Percentiles rank a stretch among this genome's conserved stretches.
Conservation (phyloP, 1,140 invertebrate genomes). For the Caenorhabditis tropicalis region DNA sequence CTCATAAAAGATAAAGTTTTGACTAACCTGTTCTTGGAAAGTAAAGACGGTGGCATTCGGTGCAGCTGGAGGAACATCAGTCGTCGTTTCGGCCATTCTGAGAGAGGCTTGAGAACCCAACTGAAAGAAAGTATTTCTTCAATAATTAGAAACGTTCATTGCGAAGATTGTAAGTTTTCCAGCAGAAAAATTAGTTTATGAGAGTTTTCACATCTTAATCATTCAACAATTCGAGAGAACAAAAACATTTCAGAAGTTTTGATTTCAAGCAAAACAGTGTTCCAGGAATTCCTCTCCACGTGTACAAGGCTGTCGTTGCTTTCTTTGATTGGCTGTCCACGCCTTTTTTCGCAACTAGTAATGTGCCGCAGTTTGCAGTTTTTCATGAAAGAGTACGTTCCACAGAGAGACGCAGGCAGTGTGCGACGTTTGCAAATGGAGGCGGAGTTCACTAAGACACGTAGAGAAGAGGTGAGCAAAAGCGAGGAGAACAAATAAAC, state of each 20-base stretch:
- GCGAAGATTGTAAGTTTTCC: background rate
- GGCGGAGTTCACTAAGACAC: conserved; percentile 3
- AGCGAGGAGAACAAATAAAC: background rate
- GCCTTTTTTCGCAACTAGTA: conserved; percentile 30
- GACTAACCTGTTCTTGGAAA: conserved; percentile 49
- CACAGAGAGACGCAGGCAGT: background rate
- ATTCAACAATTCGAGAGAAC: too few relatives aligned
- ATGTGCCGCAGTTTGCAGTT: conserved; percentile 33
- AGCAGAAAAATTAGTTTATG: background rate
- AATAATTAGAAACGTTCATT: background rate
- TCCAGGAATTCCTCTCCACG: conserved; percentile 5
- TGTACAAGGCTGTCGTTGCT: background rate
- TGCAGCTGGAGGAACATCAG: background rate
- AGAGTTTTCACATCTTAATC: too few relatives aligned
- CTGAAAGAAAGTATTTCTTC: background rate
- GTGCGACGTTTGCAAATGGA: background rate
- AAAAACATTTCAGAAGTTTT: background rate
- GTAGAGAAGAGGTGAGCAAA: conserved; percentile 2
- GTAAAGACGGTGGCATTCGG: conserved; percentile 33
- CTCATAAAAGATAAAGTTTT: too few relatives aligned
- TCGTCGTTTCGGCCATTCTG: conserved; percentile 28
- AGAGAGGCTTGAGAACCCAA: background rate
- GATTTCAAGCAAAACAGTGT: background rate
- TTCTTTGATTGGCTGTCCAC: background rate
- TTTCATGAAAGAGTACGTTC: background rate